These are phyloP conservation scores for Spheniscus mendiculus DNA, from an alignment of 2,113 vertebrate species.

Conservation along the genomic window DNA sequence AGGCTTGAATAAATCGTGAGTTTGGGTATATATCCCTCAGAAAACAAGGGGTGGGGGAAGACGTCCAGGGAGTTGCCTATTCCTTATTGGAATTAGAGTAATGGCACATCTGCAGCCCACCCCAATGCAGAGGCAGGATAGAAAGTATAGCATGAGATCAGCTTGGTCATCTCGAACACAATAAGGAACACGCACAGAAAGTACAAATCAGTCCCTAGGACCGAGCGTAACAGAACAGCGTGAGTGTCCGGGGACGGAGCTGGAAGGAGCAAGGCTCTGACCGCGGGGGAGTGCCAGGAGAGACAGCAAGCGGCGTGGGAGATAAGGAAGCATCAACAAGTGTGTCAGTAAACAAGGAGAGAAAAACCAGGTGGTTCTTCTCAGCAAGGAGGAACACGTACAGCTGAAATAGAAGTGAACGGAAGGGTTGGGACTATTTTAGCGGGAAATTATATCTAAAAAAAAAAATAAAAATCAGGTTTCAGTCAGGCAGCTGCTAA, in stretches of 20 bases:
- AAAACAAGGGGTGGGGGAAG: neutral
- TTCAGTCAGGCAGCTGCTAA: neutral
- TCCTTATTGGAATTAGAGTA: neutral
- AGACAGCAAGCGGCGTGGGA: neutral
- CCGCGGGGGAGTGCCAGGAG: fast-evolving
- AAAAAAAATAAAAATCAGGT: fast-evolving
- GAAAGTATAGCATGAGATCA: constrained; percentile 19
- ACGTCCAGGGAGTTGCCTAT: neutral
- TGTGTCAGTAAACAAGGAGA: neutral
- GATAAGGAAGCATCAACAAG: neutral
- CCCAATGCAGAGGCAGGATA: neutral
- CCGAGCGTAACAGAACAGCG: neutral
- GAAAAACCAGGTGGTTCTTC: neutral
- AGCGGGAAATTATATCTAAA: neutral
- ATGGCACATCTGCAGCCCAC: neutral
- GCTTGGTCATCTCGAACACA: neutral
- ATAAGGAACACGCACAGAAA: neutral
- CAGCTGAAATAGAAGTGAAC: neutral
- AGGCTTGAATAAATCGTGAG: neutral
- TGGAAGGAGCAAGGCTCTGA: neutral
- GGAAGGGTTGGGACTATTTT: neutral
- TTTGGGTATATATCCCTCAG: neutral
- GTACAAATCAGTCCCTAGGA: neutral
- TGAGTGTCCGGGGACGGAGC: neutral
- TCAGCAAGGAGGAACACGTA: neutral